These are phyloP conservation scores for Drosophila grimshawi DNA, from an alignment of 1,140 invertebrate genomes.

Conservation along the genomic window DNA sequence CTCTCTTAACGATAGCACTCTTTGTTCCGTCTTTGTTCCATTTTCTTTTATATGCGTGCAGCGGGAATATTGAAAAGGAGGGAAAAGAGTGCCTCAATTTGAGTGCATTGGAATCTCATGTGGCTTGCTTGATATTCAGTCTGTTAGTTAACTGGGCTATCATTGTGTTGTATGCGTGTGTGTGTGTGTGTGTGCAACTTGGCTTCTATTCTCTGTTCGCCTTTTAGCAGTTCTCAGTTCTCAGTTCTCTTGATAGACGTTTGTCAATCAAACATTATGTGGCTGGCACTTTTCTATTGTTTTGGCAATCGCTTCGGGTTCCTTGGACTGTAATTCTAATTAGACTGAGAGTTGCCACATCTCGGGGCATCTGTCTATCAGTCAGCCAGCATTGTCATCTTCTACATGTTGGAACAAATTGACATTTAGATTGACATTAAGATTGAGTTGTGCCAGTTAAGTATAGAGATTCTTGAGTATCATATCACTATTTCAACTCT, in stretches of 20 bases:
- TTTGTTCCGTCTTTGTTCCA: conserved; percentile 19
- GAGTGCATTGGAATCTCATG: conserved; percentile 15
- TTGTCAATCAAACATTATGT: conserved; percentile 76
- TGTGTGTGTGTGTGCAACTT: conserved; percentile 27
- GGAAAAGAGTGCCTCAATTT: not conserved
- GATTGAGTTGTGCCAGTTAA: not conserved
- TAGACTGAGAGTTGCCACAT: conserved; percentile 29
- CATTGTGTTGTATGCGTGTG: conserved; percentile 33
- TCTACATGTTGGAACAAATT: conserved; percentile 9
- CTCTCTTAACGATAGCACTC: conserved; percentile 4
- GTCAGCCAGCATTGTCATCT: conserved; percentile 4
- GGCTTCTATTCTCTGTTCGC: not conserved
- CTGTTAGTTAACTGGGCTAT: conserved; percentile 62
- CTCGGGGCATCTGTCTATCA: not conserved
- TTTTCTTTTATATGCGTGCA: conserved; percentile 5
- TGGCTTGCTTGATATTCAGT: conserved; percentile 6
- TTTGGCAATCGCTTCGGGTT: conserved; percentile 50
- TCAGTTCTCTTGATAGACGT: conserved; percentile 53
- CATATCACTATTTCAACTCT: no score
- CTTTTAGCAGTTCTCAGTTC: not conserved
- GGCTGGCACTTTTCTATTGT: conserved; percentile 56
- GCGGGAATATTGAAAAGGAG: not conserved
- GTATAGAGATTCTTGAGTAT: conserved; percentile 1
- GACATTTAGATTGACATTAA: conserved; percentile 11
- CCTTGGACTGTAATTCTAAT: conserved; percentile 30